phyloP scores from a whole-genome alignment of 2,113 vertebrate genomes.

The Symphodus melops region DNA sequence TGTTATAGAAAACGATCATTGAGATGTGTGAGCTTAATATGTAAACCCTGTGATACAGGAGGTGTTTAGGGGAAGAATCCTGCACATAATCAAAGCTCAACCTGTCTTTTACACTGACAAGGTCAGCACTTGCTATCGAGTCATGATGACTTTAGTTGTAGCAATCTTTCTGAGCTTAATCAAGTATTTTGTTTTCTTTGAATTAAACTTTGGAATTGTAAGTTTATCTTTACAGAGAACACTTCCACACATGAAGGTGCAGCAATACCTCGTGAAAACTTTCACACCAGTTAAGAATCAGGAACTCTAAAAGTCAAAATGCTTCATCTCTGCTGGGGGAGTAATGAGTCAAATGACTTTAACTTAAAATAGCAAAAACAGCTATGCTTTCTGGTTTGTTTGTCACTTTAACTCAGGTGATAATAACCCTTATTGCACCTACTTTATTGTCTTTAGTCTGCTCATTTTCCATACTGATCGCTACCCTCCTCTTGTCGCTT shows the following conservation, averaged over 20 bases:
- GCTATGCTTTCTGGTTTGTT: too few species aligned
- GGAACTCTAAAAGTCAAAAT: background rate
- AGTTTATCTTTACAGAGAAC: background rate
- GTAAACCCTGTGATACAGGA: constrained; percentile 18
- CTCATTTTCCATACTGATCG: background rate
- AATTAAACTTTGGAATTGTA: background rate
- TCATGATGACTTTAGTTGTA: background rate
- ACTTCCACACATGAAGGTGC: constrained; percentile 1
- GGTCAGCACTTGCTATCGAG: constrained; percentile 50
- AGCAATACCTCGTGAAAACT: constrained; percentile 24
- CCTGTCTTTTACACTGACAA: constrained; percentile 44
- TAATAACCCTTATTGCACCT: background rate
- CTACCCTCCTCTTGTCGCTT: background rate
- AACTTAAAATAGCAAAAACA: too few species aligned
- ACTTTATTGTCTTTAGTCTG: background rate
- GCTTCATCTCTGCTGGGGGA: background rate
- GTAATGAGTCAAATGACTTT: background rate
- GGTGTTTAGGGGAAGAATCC: constrained; percentile 20
- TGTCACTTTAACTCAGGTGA: background rate
- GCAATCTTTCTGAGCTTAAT: background rate
- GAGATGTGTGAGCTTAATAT: constrained; percentile 1
- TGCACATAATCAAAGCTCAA: constrained; percentile 18
- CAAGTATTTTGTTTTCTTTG: background rate
- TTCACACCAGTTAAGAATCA: constrained; percentile 20
- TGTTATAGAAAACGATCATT: background rate